Percentiles rank a stretch among this genome's conserved stretches.
Conservation (phyloP, 1,140 invertebrate genomes). For the silkworm (Bombyx mori) region ASM3026992v2 NC_085128.1:13028501-13029000, state of each 20-base stretch:
- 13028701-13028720: conserved; percentile 15
- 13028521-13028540: conserved; percentile 37
- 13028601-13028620: conserved; percentile 49
- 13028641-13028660: conserved; percentile 56
- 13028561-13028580: conserved; percentile 36
- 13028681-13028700: conserved; percentile 6
- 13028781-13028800: conserved; percentile 32
- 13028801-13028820: conserved; percentile 47
- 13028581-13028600: conserved; percentile 52
- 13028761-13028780: conserved; percentile 17
- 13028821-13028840: conserved; percentile 41
- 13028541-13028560: conserved; percentile 40
- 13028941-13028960: too few species aligned
- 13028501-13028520: conserved; percentile 5
- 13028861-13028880: conserved; percentile 41
- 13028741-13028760: conserved; percentile 40
- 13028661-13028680: conserved; percentile 16
- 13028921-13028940: not conserved
- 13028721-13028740: conserved; percentile 18
- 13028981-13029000: too few species aligned
- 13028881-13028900: conserved; percentile 33
- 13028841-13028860: conserved; percentile 36
- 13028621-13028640: conserved; percentile 43
- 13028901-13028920: conserved; percentile 3
- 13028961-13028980: too few species aligned